These are phyloP conservation scores for Netelia virgata DNA, from an alignment of 2,888 invertebrate genomes.

Conservation along the genomic window DNA sequence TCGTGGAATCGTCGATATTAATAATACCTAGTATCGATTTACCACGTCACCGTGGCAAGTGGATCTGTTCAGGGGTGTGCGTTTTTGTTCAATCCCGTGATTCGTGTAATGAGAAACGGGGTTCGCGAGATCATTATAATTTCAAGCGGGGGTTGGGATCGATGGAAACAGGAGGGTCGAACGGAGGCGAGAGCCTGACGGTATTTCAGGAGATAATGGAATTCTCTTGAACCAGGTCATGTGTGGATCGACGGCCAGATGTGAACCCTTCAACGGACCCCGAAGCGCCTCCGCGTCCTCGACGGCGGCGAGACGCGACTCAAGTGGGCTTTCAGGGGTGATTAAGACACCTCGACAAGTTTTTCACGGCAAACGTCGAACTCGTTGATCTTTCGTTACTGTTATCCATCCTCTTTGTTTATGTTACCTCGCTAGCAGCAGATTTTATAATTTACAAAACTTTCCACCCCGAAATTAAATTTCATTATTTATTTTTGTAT, in stretches of 20 bases:
- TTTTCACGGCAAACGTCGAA: conserved; percentile 12
- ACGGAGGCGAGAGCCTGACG: not conserved
- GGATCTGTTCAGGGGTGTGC: not conserved
- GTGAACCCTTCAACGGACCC: conserved; percentile 54
- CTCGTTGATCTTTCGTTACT: not conserved
- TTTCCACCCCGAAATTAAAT: not conserved
- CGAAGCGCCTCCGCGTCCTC: conserved; percentile 32
- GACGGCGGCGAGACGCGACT: conserved; percentile 13
- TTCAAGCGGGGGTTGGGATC: not conserved
- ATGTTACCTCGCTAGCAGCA: not conserved
- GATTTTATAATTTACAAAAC: not conserved
- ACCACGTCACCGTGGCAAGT: not conserved
- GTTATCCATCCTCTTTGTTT: not conserved
- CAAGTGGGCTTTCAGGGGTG: conserved; percentile 36
- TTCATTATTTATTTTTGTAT: too few relatives aligned
- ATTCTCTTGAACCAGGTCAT: conserved; percentile 59
- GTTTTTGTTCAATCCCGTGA: conserved; percentile 8
- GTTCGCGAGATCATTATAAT: conserved; percentile 31
- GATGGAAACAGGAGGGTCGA: not conserved
- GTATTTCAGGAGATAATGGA: conserved; percentile 54
- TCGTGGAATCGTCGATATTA: too few relatives aligned
- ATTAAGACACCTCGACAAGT: conserved; percentile 40
- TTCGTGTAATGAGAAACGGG: conserved; percentile 38
- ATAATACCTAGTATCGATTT: not conserved
- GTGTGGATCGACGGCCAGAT: conserved; percentile 63